phyloP scores from a whole-genome alignment of 2,797 vertebrate genomes.

The Acanthornis magna region DNA sequence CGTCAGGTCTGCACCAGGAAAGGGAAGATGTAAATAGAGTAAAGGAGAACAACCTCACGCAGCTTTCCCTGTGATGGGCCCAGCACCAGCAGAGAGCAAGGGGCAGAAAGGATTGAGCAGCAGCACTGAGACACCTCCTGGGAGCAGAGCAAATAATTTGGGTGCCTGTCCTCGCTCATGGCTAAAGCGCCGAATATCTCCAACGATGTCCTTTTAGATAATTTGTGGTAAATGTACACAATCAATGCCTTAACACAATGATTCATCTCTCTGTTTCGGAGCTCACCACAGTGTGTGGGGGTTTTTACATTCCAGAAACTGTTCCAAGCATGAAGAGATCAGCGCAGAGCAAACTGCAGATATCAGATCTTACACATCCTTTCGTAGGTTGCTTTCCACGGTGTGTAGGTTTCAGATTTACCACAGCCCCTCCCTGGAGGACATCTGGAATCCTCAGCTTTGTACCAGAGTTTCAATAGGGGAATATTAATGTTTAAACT shows the following conservation, averaged over 20 bases:
- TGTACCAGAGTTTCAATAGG: neutral
- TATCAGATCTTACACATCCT: neutral
- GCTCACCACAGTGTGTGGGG: fast-evolving
- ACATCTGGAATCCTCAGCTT: neutral
- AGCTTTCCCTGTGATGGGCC: neutral
- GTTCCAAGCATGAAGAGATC: neutral
- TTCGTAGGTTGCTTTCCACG: neutral
- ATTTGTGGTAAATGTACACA: neutral
- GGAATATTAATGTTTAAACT: slow-evolving; percentile 43
- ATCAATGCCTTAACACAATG: neutral
- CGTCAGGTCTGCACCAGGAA: neutral
- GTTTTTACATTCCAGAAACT: neutral
- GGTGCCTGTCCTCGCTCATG: neutral
- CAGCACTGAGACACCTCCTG: neutral
- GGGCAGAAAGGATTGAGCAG: neutral
- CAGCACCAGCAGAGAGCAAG: neutral
- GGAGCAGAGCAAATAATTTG: neutral
- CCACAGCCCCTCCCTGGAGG: neutral
- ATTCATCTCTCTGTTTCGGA: neutral
- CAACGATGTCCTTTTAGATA: neutral
- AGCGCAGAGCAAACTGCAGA: neutral
- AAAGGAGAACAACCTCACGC: neutral
- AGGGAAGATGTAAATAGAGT: neutral
- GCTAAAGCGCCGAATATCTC: neutral
- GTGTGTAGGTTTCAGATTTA: neutral